phyloP scores from a whole-genome alignment of 2,888 invertebrate genomes.

The Boloria selene region DNA sequence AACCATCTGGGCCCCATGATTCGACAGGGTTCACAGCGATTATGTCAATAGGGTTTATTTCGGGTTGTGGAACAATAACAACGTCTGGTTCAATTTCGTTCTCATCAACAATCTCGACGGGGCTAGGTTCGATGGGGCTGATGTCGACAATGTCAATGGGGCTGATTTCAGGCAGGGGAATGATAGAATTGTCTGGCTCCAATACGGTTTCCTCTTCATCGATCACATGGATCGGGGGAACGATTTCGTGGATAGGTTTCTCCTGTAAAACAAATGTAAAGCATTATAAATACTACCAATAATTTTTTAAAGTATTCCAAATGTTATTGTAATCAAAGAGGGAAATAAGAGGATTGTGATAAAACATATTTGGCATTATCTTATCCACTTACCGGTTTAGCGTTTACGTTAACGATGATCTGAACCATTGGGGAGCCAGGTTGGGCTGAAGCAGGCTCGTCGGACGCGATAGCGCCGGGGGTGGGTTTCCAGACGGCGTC shows the following conservation, averaged over 20 bases:
- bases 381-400: slow-evolving; percentile 40
- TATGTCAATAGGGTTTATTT: slow-evolving; percentile 39
- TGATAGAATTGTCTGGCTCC: not conserved
- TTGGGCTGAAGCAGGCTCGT: slow-evolving; percentile 29
- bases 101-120: slow-evolving; percentile 1
- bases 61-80: not conserved
- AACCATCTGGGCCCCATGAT: slow-evolving; percentile 15
- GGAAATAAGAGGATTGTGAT: too few species aligned
- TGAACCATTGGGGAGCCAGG: slow-evolving; percentile 54
- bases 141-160: slow-evolving; percentile 4
- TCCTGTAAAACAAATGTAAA: not conserved
- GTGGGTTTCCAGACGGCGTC: slow-evolving; percentile 39
- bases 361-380: too few species aligned
- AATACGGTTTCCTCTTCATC: not conserved
- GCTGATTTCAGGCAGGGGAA: slow-evolving; percentile 5
- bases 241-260: not conserved
- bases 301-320: not conserved
- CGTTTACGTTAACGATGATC: slow-evolving; percentile 55
- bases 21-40: slow-evolving; percentile 32
- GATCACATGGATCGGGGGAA: not conserved
- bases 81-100: not conserved
- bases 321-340: not conserved
- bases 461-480: slow-evolving; percentile 50
- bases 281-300: not conserved
- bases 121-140: slow-evolving; percentile 1